Evolutionary conservation across 2,888 invertebrate species (phyloP), one percentile per base, ranked within the genome.

Genomic region (Heliconius hortense): DNA sequence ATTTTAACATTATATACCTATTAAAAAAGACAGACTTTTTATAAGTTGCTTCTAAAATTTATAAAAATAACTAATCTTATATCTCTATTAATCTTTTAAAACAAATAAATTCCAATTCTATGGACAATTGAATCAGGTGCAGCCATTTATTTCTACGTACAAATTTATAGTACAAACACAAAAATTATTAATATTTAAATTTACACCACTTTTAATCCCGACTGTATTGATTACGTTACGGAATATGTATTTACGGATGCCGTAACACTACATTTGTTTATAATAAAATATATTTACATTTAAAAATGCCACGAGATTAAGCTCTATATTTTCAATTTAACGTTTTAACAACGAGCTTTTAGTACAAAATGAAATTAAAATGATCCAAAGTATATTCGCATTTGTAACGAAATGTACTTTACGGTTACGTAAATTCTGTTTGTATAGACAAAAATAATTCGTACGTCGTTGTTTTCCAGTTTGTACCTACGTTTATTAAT

Each of bases 101-200:
- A 43, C 4, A 43, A 43, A 43, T 43, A 43, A 43, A 43, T 43
- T 3, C 4, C 15, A 13, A 15, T 43, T 43, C 15, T 43, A 43
- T 4, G 13, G 43, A 53, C 53, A 53, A 21, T 53, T 53, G 18
- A 53, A 53, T 53, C 53, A n/a, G 53, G 53, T 53, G 21, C 21
- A 53, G 21, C 63, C 21, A 31, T 31, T 63, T 31, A 62, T 62
- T 31, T 63, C 21, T 31, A 31, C 31, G 10, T 31, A 63, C 21
- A 28, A 18, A 13, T 11, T 62, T 48, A 48, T 48, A 48, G 43
- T 18, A 48, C 43, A 48, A 48, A 35, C 13, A 66, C 39, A 39
- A 66, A 24, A n/a, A 35, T 39, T 35, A 64, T 64, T 35, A 63
- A 63, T 63, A n/a, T 64, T 35, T n/a, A 64, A 64, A 66, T 24